These are phyloP conservation scores for Cheilosia pagana DNA, from an alignment of 2,888 invertebrate genomes.

Conservation along the genomic window DNA sequence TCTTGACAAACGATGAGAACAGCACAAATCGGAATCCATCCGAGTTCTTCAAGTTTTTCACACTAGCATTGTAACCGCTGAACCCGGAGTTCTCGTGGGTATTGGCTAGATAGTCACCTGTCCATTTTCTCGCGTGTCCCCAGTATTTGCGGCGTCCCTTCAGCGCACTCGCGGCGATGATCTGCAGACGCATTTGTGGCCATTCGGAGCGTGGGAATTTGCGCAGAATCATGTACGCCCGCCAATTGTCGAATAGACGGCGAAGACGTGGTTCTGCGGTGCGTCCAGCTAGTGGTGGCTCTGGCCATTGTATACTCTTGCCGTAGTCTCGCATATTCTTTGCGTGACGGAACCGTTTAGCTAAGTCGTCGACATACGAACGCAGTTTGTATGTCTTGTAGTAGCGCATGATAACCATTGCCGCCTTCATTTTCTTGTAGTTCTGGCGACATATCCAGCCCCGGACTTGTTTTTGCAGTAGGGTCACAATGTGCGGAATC, in stretches of 20 bases:
- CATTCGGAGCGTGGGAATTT: slow-evolving; percentile 92
- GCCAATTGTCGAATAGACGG: slow-evolving; percentile 91
- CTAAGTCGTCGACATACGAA: slow-evolving; percentile 88
- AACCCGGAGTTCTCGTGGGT: slow-evolving; percentile 88
- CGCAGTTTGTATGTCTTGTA: slow-evolving; percentile 91
- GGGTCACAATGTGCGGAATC: slow-evolving; percentile 95
- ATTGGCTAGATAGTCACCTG: slow-evolving; percentile 91
- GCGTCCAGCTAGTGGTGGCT: slow-evolving; percentile 88
- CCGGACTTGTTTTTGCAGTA: slow-evolving; percentile 98
- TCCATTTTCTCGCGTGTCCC: slow-evolving; percentile 92
- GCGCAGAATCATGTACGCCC: slow-evolving; percentile 93
- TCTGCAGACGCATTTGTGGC: slow-evolving; percentile 93
- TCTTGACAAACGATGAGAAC: slow-evolving; percentile 83
- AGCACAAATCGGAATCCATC: slow-evolving; percentile 86
- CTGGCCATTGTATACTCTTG: slow-evolving; percentile 92
- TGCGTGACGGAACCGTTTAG: slow-evolving; percentile 87
- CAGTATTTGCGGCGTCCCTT: slow-evolving; percentile 86
- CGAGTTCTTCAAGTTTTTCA: slow-evolving; percentile 87
- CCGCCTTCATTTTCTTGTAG: slow-evolving; percentile 94
- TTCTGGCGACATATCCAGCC: slow-evolving; percentile 91
- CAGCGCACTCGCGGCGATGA: slow-evolving; percentile 89
- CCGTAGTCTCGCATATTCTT: slow-evolving; percentile 90
- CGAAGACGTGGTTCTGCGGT: slow-evolving; percentile 86
- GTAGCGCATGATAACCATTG: slow-evolving; percentile 90
- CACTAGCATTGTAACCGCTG: slow-evolving; percentile 87